Conservation (phyloP, 2,113 vertebrate genomes). For the Sinocyclocheilus anshuiensis region DNA sequence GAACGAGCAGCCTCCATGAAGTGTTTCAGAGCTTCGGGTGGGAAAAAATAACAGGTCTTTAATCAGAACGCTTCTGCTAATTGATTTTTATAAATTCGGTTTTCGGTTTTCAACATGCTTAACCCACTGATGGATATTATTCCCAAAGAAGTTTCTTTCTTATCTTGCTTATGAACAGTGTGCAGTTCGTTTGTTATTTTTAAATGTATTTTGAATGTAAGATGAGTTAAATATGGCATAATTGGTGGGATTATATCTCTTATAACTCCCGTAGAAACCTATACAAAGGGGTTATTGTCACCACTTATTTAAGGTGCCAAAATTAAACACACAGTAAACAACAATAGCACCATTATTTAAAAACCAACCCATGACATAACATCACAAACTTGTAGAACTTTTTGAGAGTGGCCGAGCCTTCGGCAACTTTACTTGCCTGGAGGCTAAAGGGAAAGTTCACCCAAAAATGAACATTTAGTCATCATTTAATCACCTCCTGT, state of each 20-base stretch:
- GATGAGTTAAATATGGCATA: not conserved
- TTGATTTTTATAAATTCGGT: not conserved
- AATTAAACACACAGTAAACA: not conserved
- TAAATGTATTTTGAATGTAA: not conserved
- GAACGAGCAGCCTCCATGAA: not conserved
- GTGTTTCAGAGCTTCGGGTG: not conserved
- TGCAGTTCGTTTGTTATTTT: not conserved
- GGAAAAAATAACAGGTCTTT: not conserved
- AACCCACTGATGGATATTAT: not conserved
- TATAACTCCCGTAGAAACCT: not conserved
- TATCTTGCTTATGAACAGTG: not conserved
- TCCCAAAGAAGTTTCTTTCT: not conserved
- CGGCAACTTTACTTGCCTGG: not conserved
- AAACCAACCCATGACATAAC: not conserved
- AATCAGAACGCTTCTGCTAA: not conserved
- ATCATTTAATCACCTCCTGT: not conserved
- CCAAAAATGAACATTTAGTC: not conserved
- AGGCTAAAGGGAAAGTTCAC: not conserved
- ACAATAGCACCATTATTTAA: not conserved
- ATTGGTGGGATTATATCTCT: not conserved
- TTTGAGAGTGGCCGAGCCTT: not conserved
- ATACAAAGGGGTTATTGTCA: not conserved
- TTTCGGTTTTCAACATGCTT: not conserved
- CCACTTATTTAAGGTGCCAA: not conserved
- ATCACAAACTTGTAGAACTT: not conserved